A percentile compares a stretch with the other conserved stretches of the same genome.
These are phyloP conservation scores for Lypha dubia DNA, from an alignment of 2,888 invertebrate species.

Conservation along the genomic window DNA sequence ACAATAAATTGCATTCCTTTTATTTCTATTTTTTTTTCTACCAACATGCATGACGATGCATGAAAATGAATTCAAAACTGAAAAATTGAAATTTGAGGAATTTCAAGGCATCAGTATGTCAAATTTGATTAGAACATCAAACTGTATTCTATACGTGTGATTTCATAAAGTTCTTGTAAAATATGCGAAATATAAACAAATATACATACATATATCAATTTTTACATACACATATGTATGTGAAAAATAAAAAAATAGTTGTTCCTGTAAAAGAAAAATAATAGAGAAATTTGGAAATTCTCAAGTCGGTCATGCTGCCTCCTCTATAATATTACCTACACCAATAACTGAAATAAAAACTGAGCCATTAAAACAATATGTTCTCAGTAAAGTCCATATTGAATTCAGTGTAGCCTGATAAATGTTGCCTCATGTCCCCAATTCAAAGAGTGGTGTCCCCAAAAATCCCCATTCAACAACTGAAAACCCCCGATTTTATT, in stretches of 20 bases:
- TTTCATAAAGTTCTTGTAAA: constrained; percentile 4
- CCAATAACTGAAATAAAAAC: no score
- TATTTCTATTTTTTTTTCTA: background rate
- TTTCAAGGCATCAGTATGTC: constrained; percentile 3
- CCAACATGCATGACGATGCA: constrained; percentile 35
- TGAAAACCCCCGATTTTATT: no score
- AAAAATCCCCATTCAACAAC: no score
- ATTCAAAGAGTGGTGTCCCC: no score
- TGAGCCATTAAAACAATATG: no score
- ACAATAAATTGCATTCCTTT: constrained; percentile 10
- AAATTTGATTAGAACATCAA: constrained; percentile 19
- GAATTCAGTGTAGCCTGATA: no score
- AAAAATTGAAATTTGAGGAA: constrained; percentile 6
- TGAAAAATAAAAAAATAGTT: background rate
- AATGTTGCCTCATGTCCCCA: no score
- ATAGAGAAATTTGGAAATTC: background rate
- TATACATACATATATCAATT: no score
- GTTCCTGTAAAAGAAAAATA: background rate
- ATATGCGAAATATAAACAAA: background rate
- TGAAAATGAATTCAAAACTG: constrained; percentile 44
- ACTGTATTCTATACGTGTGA: background rate
- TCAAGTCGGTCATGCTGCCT: no score
- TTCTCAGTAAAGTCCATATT: no score
- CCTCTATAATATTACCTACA: no score
- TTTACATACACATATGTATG: background rate